These are phyloP conservation scores for Danio choprae DNA, from an alignment of 2,797 vertebrate species.

Conservation along the genomic window DNA sequence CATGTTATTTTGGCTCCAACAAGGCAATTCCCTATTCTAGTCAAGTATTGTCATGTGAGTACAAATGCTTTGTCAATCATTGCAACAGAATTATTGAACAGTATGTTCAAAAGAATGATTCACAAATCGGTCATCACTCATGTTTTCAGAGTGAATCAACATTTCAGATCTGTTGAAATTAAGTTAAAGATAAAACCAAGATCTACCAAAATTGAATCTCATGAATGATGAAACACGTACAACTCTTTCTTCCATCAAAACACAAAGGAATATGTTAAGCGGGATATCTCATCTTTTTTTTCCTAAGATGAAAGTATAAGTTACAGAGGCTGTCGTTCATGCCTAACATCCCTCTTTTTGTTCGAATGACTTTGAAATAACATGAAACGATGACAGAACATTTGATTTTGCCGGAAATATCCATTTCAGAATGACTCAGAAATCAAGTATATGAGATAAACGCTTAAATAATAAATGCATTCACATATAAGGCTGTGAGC, in stretches of 20 bases:
- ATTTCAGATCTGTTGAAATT: neutral
- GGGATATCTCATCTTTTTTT: neutral
- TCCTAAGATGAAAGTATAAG: neutral
- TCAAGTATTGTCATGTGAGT: neutral
- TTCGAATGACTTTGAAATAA: conserved; percentile 3
- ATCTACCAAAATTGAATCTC: neutral
- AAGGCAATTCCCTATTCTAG: neutral
- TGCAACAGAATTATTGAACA: neutral
- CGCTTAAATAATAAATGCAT: neutral
- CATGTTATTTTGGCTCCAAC: neutral
- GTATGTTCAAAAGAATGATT: neutral
- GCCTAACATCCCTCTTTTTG: neutral
- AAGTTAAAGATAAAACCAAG: neutral
- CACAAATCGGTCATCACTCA: conserved; percentile 1
- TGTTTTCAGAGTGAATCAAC: neutral
- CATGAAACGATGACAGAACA: conserved; percentile 1
- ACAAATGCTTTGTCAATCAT: neutral
- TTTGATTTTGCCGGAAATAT: neutral
- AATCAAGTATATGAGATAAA: neutral
- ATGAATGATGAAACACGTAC: neutral
- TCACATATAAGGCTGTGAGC: neutral
- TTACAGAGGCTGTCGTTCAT: conserved; percentile 11
- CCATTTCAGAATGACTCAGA: conserved; percentile 2
- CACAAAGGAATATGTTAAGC: neutral
- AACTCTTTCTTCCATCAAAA: neutral